Conservation (phyloP, 2,888 invertebrate species). For the Noctua pronuba region DNA sequence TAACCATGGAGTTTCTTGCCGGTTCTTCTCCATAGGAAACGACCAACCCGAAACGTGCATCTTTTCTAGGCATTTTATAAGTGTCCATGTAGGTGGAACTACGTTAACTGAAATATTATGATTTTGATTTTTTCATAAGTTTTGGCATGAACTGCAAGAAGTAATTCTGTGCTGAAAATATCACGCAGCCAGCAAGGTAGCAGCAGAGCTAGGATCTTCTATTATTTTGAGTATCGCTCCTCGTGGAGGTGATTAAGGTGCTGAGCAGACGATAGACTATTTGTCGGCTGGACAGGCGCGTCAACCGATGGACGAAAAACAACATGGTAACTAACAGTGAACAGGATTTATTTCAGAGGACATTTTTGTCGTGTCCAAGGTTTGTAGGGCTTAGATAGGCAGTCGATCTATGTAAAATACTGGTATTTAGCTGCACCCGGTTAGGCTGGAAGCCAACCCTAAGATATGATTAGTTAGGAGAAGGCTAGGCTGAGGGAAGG, state of each 20-base stretch:
- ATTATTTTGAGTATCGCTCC: neutral
- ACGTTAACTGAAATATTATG: no score
- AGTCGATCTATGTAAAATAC: neutral
- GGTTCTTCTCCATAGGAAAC: no score
- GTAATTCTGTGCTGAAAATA: neutral
- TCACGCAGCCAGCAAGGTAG: neutral
- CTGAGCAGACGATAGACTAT: neutral
- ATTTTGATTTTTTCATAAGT: neutral
- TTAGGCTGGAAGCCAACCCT: neutral
- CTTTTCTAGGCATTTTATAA: no score
- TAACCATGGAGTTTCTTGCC: no score
- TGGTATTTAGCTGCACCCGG: neutral
- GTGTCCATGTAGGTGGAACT: no score
- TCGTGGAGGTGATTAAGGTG: neutral
- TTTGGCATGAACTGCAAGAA: neutral
- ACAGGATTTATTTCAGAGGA: neutral
- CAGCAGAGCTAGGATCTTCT: neutral
- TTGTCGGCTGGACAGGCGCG: neutral
- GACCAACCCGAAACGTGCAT: no score
- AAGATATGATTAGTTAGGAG: neutral
- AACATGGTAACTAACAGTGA: neutral
- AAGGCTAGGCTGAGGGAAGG: neutral
- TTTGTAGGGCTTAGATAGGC: neutral
- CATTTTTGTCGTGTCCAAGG: neutral
- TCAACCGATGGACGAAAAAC: neutral